Evolutionary conservation across 2,113 vertebrate species (phyloP).

Genomic region (Ailurus styani): DNA sequence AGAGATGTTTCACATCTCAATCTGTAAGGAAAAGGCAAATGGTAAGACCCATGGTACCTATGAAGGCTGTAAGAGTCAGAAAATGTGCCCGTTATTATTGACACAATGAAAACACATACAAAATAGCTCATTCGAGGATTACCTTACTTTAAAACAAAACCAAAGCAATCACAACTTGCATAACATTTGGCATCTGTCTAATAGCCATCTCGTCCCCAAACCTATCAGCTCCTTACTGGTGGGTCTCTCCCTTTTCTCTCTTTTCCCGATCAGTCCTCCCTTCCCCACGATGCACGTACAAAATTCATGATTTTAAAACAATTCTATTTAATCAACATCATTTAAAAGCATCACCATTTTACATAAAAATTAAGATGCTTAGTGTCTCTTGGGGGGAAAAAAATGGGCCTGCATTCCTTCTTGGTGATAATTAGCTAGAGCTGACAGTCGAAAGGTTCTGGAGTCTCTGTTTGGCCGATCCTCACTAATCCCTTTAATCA

Average conservation of each 20-base stretch:
- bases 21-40: conserved; percentile 13
- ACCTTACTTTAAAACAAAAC: not conserved
- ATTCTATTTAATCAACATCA: not conserved
- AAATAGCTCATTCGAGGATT: not conserved
- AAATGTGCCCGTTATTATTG: not conserved
- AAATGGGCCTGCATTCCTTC: not conserved
- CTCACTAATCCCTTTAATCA: not conserved
- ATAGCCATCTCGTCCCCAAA: not conserved
- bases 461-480: not conserved
- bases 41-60: not conserved
- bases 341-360: not conserved
- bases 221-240: not conserved
- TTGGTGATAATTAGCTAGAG: not conserved
- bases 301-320: not conserved
- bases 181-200: not conserved
- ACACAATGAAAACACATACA: not conserved
- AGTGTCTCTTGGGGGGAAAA: not conserved
- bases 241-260: not conserved
- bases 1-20: conserved; percentile 36
- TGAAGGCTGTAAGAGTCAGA: not conserved
- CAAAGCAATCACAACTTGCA: not conserved
- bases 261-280: not conserved
- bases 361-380: not conserved
- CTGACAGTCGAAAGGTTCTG: not conserved
- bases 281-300: not conserved